Evolutionary conservation across 2,888 invertebrate species (phyloP), one percentile per base, ranked within the genome.

Genomic region (Orthosia gracilis): DNA sequence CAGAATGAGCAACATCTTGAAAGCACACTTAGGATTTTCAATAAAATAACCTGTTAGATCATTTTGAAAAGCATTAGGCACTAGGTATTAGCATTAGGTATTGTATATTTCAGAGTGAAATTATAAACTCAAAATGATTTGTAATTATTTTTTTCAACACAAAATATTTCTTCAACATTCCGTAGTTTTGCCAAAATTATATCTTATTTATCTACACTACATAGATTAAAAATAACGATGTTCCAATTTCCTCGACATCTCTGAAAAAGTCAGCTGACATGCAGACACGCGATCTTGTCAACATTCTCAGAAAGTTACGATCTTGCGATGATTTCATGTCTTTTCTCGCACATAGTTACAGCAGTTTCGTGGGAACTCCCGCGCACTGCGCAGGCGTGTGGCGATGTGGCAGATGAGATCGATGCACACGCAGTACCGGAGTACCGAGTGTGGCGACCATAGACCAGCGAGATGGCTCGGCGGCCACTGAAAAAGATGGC

Each of bases 281-380:
- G 50, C n/a, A 23, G 21, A 58, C 74, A 75, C 54, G 59, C 78
- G 23, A 77, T 54, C 67, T 63, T 57, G 63, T 79, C 76, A 49
- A 76, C 52, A 81, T 81, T 76, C 70, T 54, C 57, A 47, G 40
- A 54, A 62, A 75, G 40, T 61, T 57, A 31, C 31, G n/a, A 78
- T 55, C 50, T 50, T 57, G 21, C 23, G 31, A 81, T 55, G 54
- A 62, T 65, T 77, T 61, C 26, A 71, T 67, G 49, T 76, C 18
- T 62, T 65, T 70, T 77, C 68, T 82, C 64, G 67, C 66, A 63
- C 45, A 77, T 80, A 65, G 82, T 67, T 76, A 63, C 55, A 59
- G 62, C 74, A 83, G 45, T 71, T 83, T 83, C 81, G 84, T 83
- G 81, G 76, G 84, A 82, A 82, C 84, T 80, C 69, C 62, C 18